Percentiles rank a stretch among this genome's conserved stretches.
Evolutionary conservation across 2,113 vertebrate genomes (phyloP).

Genomic region (Reinhardtius hippoglossoides): DNA sequence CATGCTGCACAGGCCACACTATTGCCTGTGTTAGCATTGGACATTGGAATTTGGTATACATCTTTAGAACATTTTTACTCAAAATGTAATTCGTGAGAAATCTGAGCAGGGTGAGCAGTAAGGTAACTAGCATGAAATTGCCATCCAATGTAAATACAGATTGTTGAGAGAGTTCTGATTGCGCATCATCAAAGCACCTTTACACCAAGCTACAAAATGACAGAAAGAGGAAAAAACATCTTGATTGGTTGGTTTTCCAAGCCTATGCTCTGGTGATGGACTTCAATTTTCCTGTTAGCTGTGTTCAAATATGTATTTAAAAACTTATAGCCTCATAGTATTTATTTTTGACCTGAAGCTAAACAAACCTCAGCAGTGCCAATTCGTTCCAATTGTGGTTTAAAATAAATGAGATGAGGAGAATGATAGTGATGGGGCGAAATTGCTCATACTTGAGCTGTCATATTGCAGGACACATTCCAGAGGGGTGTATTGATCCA

Average conservation of each 20-base stretch:
- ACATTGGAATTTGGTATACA: too few relatives aligned
- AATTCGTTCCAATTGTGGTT: neutral
- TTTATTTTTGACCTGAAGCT: neutral
- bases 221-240: neutral
- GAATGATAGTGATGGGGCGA: constrained; percentile 2
- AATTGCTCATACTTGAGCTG: constrained; percentile 34
- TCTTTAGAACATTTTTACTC: too few relatives aligned
- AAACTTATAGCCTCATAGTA: neutral
- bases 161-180: neutral
- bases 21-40: too few relatives aligned
- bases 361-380: neutral
- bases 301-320: neutral
- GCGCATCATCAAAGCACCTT: neutral
- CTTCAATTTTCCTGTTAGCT: neutral
- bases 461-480: constrained; percentile 22
- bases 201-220: neutral
- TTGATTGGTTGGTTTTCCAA: too few relatives aligned
- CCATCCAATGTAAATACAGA: neutral
- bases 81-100: too few relatives aligned
- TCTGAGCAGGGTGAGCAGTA: too few relatives aligned
- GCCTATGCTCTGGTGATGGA: neutral
- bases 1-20: too few relatives aligned
- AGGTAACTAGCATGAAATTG: neutral
- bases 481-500: constrained; percentile 48
- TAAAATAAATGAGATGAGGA: neutral